Evolutionary conservation across 2,888 invertebrate genomes (phyloP), one percentile per base, ranked within the genome.

Genomic region (Acleris emargana): DNA sequence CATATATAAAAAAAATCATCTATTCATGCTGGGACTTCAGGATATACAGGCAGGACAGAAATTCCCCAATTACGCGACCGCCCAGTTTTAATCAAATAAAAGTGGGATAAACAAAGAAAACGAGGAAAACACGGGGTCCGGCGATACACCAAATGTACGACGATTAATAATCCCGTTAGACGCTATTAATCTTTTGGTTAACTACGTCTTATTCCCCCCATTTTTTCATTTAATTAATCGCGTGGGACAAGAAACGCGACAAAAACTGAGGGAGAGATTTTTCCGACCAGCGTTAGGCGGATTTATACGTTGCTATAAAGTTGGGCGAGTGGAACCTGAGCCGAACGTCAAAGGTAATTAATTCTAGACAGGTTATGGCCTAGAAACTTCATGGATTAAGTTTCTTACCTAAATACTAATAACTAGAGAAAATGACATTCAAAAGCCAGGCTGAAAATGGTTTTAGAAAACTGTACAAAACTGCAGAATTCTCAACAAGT

Each of bases 171-270:
- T 60, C 54, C 59, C 50, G 59, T 50, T 55, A 45, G 45, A 22
- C 52, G 50, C 59, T 45, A 64, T 64, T 64, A 64, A 64, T 64
- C 64, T 64, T 64, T 54, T 59, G 59, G 20, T 63, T 64, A 60
- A 64, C 58, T 58, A 49, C 28, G 64, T 64, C 64, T 64, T 64
- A 64, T 60, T 64, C 49, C 59, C 50, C 32, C 58, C 59, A 50
- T 54, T 64, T 64, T 64, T 64, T 64, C 54, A 55, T 64, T 64
- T 64, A 64, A 64, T 64, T 64, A 64, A 64, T 64, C 59, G 54
- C 43, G 11, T 50, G 20, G 50, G 59, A n/a, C 49, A 22, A 28
- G 50, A 32, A 28, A 17, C 20, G 64, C 50, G 64, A 64, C 64
- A 64, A 64, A 64, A 64, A 64, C 50, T 16, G 43, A 32, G 50